Evolutionary conservation across 2,113 vertebrate genomes (phyloP), one percentile per base, ranked within the genome.

Genomic region (Leucosticte australis): DNA sequence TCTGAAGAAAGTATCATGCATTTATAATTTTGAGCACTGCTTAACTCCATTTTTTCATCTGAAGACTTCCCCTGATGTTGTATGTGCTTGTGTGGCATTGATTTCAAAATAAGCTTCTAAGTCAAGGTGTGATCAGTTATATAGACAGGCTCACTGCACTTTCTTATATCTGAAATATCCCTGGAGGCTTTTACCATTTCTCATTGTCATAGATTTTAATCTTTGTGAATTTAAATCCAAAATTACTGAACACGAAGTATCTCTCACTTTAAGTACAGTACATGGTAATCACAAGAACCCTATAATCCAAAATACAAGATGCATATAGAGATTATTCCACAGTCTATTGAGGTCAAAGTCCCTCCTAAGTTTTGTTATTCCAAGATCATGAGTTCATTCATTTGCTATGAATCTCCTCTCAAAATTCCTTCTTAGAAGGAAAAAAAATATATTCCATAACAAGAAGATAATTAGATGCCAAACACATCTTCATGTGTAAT

Each of bases 101-200:
- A 97, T 97, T 98, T 97, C 97, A 98, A 97, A 98, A 97, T 96
- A 98, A 98, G 97, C 97, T 96, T 97, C 97, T 97, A 96, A 97
- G 96, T 97, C 97, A 97, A 99, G 97, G 95, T 98, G 97, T 97
- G 98, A 99, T 99, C 98, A 95, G 98, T 99, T 99, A 98, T 97
- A 97, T 30, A 91, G 97, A 98, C 98, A 98, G 97, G 95, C 94
- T 98, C 96, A 97, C 98, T 98, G 96, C 97, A 98, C 97, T 98
- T 98, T 97, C 98, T 98, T 97, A 96, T 97, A 96, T 97, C 97
- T 90, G 97, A 98, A 98, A 98, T 98, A 97, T 98, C 98, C 98
- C 98, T 98, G 52, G 97, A 97, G 98, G 98, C 97, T 95, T 95
- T 97, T 94, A 96, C 90, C 97, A 98, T 98, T 98, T 97, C 97